Percentiles rank a stretch among this genome's conserved stretches.
phyloP scores from a whole-genome alignment of 1,140 invertebrate genomes.

The Penaeus chinensis region DNA sequence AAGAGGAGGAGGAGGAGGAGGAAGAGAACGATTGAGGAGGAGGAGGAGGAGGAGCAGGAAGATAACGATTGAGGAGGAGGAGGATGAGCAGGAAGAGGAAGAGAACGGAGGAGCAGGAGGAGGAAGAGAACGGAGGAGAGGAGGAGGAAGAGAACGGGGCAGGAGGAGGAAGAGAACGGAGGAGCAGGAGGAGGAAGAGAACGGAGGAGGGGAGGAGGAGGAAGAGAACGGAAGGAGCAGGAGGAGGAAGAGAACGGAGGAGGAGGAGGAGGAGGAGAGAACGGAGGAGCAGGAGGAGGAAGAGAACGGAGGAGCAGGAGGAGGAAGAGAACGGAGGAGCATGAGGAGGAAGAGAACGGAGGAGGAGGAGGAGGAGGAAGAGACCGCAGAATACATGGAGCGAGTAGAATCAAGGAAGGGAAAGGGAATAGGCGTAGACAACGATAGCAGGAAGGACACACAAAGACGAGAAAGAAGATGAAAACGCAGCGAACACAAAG shows the following conservation, averaged over 20 bases:
- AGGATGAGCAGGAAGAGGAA: not conserved
- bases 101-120: too few relatives aligned
- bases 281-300: not conserved
- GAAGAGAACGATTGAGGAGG: not conserved
- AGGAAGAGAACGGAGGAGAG: not conserved
- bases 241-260: not conserved
- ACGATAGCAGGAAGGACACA: too few relatives aligned
- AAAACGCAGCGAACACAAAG: too few relatives aligned
- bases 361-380: not conserved
- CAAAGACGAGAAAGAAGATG: too few relatives aligned
- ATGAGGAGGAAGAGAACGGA: not conserved
- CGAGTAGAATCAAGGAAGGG: too few relatives aligned
- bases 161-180: not conserved
- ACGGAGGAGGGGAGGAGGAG: not conserved
- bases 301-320: not conserved
- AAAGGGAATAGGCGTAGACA: too few relatives aligned
- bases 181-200: not conserved
- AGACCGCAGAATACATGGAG: too few relatives aligned
- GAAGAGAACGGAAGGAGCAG: not conserved
- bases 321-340: not conserved
- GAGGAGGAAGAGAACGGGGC: not conserved
- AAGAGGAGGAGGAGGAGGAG: not conserved
- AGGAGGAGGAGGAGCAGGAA: not conserved
- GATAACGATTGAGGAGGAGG: too few relatives aligned
- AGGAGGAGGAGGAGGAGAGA: not conserved